Evolutionary conservation across 2,888 invertebrate genomes (phyloP).

Genomic region (Eremobia ochroleuca): DNA sequence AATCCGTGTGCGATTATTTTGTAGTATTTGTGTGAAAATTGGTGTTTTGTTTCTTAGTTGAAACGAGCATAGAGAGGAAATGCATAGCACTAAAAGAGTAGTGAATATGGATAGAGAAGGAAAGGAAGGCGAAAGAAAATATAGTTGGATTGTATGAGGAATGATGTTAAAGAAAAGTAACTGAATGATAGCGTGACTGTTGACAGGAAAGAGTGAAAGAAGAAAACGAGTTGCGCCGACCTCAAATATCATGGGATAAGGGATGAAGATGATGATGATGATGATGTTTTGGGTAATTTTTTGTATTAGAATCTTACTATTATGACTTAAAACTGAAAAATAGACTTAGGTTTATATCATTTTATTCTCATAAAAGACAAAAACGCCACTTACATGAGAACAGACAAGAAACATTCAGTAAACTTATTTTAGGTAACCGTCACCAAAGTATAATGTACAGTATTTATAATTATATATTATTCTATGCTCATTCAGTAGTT

Average conservation of each 20-base stretch:
- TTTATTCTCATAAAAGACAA: too few relatives aligned
- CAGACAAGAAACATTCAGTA: too few relatives aligned
- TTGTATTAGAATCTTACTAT: neutral
- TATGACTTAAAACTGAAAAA: neutral
- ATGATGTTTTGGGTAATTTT: too few relatives aligned
- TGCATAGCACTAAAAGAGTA: neutral
- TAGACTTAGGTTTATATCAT: too few relatives aligned
- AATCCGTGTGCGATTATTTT: conserved; percentile 27
- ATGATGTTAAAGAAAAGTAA: neutral
- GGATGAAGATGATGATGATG: too few relatives aligned
- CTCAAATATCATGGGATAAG: too few relatives aligned
- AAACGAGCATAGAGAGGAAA: neutral
- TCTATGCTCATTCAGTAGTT: too few relatives aligned
- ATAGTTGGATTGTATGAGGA: neutral
- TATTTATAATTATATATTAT: too few relatives aligned
- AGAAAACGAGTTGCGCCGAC: too few relatives aligned
- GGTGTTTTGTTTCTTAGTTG: neutral
- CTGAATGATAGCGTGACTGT: neutral
- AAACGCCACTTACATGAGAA: too few relatives aligned
- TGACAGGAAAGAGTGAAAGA: neutral
- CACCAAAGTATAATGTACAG: too few relatives aligned
- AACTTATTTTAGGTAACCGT: too few relatives aligned
- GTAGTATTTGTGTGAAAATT: conserved; percentile 13
- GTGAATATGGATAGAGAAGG: neutral
- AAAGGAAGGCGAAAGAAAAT: neutral